phyloP scores from a whole-genome alignment of 2,797 vertebrate genomes.

The Otus scops region DNA sequence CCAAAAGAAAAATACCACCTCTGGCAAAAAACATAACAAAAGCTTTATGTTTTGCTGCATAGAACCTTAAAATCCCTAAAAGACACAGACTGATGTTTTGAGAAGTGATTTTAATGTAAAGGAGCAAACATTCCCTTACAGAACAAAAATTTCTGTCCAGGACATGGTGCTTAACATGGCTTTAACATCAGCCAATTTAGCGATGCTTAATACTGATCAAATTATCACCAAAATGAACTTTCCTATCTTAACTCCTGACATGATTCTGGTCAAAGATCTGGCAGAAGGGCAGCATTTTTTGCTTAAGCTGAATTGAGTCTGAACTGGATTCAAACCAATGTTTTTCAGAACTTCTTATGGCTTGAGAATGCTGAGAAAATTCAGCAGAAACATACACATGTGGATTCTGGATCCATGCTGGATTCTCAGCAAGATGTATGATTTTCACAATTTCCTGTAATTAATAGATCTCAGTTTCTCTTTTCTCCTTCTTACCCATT shows the following conservation, averaged over 20 bases:
- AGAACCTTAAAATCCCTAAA: background rate
- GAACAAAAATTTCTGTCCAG: background rate
- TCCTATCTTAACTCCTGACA: background rate
- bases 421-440: background rate
- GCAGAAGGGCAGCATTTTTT: background rate
- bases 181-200: background rate
- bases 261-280: background rate
- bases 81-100: fast-evolving
- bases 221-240: background rate
- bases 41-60: background rate
- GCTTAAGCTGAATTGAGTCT: background rate
- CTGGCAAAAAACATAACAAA: background rate
- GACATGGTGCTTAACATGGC: fast-evolving
- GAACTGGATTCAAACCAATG: background rate
- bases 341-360: background rate
- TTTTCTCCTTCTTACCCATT: background rate
- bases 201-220: background rate
- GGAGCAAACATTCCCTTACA: background rate
- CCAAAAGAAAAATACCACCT: background rate
- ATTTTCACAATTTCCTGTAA: background rate
- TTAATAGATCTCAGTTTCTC: background rate
- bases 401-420: background rate
- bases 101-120: background rate
- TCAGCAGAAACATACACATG: background rate
- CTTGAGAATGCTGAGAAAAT: background rate